phyloP scores from a whole-genome alignment of 2,113 vertebrate genomes.

The Nesogale talazaci region DNA sequence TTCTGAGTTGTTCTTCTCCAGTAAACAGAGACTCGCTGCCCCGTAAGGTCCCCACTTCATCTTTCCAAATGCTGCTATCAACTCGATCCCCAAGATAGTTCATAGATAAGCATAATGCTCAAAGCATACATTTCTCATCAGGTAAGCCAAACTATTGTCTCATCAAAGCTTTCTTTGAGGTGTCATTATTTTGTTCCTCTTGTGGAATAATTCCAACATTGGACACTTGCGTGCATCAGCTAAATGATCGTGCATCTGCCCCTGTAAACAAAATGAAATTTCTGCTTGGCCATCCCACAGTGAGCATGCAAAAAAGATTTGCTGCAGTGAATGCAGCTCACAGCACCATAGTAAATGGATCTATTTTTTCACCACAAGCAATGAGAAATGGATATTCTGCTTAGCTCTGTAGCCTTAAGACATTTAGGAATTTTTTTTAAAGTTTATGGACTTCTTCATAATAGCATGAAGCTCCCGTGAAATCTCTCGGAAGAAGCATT shows the following conservation, averaged over 20 bases:
- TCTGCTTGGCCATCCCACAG: background rate
- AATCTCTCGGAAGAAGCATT: slow-evolving; percentile 50
- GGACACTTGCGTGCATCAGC: background rate
- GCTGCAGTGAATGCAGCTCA: background rate
- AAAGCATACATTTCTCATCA: background rate
- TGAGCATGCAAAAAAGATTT: background rate
- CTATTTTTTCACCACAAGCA: background rate
- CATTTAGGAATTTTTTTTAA: background rate
- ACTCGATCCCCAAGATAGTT: background rate
- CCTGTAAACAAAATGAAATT: background rate
- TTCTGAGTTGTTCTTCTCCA: background rate
- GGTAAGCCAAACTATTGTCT: background rate
- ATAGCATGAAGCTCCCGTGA: background rate
- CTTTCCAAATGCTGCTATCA: background rate
- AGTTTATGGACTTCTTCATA: background rate
- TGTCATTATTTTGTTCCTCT: background rate
- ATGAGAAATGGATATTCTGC: background rate
- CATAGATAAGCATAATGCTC: background rate
- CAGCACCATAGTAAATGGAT: background rate
- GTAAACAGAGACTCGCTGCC: background rate
- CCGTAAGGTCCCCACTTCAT: too few relatives aligned
- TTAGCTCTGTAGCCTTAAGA: background rate
- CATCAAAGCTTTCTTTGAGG: background rate
- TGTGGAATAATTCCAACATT: background rate
- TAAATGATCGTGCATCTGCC: background rate